Conservation (phyloP, 2,797 vertebrate genomes). For the Vipera ursinii region DNA sequence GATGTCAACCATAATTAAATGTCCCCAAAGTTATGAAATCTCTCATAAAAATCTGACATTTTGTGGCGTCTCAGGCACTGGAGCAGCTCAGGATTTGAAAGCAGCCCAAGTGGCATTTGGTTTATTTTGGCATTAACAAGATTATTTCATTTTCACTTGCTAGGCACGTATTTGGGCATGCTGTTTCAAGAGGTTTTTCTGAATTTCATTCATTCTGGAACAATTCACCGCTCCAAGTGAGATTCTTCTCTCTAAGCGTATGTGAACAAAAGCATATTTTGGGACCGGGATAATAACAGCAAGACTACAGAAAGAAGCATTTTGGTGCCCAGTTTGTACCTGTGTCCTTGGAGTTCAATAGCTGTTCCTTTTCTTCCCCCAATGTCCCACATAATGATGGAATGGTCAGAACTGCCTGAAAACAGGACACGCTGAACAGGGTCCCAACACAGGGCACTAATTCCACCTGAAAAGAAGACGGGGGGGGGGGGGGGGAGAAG, state of each 20-base stretch:
- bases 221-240: not conserved
- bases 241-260: not conserved
- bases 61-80: not conserved
- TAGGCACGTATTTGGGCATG: not conserved
- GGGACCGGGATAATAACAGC: not conserved
- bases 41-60: not conserved
- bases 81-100: not conserved
- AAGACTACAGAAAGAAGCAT: not conserved
- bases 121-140: not conserved
- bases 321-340: constrained; percentile 71
- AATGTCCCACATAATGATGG: constrained; percentile 99
- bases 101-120: not conserved
- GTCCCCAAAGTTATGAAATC: not conserved
- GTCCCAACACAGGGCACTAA: constrained; percentile 96
- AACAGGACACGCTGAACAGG: constrained; percentile 89
- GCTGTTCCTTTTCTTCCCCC: constrained; percentile 97
- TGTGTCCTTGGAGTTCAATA: constrained; percentile 97
- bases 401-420: constrained; percentile 96
- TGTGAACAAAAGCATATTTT: not conserved
- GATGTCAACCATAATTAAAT: not conserved
- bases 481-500: not conserved
- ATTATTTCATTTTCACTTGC: not conserved
- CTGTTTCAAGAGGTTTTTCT: not conserved
- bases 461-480: constrained; percentile 76
- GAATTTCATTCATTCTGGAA: not conserved